Evolutionary conservation across 2,888 invertebrate genomes (phyloP), one percentile per base, ranked within the genome.

Genomic region (Keiferia lycopersicella): DNA sequence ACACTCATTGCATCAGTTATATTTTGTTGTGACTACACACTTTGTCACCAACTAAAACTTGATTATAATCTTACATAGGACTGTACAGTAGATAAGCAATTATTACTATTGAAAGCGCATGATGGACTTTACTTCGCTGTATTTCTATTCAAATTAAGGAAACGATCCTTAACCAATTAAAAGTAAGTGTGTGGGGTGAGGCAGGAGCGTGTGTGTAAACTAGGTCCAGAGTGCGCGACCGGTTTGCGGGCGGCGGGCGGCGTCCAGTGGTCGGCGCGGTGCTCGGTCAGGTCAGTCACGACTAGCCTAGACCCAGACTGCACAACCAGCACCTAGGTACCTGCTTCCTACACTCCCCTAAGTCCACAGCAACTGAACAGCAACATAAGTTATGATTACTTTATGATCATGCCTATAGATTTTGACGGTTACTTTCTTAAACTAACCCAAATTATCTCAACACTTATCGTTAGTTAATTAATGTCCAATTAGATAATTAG

Each of bases 221-320:
- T 16, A n/a, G n/a, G n/a, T 16, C n/a, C 6, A 6, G 45, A n/a
- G 41, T 1, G n/a, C 4, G n/a, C 45, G 45, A 45, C 45, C 45
- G 45, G 45, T 45, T 45, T 45, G n/a, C 16, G 16, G 41, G 3
- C 41, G 41, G 12, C 41, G 12, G 14, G 1, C 45, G n/a, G 45
- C 7, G 45, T 16, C 45, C 16, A 16, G 0, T 45, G n/a, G 41
- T 41, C 45, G 45, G 45, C 45, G 3, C n/a, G 45, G n/a, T 16
- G 45, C 6, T 45, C 45, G 45, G 45, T 45, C 45, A 45, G 45
- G 45, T 45, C 45, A 45, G 45, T 45, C 45, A 45, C 45, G 45
- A 45, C n/a, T 4, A 45, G 45, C 45, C 45, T 45, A 45, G 45
- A 45, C 45, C 45, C 45, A 45, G 45, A 16, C 45, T 6, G n/a